These are phyloP conservation scores for Pyrgilauda ruficollis DNA, from an alignment of 2,113 vertebrate genomes.

Conservation along the genomic window DNA sequence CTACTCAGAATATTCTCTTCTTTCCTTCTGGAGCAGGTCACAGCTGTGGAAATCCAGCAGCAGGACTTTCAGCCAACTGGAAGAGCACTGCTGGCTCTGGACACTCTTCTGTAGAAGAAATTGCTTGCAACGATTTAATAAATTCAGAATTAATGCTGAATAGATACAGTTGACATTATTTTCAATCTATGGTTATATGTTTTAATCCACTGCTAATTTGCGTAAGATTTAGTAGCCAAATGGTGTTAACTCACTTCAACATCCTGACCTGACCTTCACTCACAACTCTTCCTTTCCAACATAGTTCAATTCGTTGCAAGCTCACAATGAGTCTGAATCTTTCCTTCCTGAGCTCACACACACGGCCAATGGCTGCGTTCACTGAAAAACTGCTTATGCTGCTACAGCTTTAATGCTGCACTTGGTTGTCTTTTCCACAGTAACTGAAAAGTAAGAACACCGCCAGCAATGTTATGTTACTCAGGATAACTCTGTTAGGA, in stretches of 20 bases:
- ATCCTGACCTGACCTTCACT: neutral
- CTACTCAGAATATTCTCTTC: neutral
- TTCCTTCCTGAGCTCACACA: neutral
- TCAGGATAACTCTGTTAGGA: neutral
- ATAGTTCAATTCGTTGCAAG: neutral
- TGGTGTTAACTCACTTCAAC: neutral
- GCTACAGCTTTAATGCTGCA: neutral
- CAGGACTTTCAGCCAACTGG: neutral
- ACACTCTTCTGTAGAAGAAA: neutral
- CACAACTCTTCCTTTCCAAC: neutral
- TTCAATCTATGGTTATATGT: neutral
- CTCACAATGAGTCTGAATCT: neutral
- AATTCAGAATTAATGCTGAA: neutral
- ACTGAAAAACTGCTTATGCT: neutral
- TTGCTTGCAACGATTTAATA: neutral
- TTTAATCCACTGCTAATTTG: neutral
- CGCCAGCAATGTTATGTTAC: neutral
- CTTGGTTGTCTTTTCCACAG: neutral
- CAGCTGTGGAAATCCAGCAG: neutral
- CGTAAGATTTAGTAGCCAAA: neutral
- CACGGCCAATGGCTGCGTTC: neutral
- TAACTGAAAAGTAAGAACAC: neutral
- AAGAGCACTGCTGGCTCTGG: neutral
- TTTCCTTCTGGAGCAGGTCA: neutral
- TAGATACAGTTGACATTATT: neutral